Evolutionary conservation across 2,797 vertebrate genomes (phyloP).

Genomic region (Microctenopoma steveboyesi): DNA sequence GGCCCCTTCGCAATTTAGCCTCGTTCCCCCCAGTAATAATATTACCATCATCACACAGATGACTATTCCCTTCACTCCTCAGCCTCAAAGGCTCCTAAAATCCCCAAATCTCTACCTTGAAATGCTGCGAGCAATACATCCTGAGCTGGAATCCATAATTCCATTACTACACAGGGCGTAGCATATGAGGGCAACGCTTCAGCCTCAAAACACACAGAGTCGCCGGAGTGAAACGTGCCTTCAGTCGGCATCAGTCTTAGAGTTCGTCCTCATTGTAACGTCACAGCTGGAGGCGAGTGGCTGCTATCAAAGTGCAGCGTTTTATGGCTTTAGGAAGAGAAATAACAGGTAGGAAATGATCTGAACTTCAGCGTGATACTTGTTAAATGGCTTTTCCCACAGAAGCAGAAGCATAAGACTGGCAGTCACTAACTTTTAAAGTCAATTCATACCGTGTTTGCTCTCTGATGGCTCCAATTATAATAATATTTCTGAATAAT

Average conservation of each 20-base stretch:
- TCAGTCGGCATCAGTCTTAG: conserved; percentile 53
- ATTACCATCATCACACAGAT: conserved; percentile 66
- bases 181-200: conserved; percentile 57
- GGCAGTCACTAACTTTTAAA: too few species aligned
- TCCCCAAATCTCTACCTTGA: conserved; percentile 65
- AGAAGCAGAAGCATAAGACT: too few species aligned
- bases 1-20: conserved; percentile 39
- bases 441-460: too few species aligned
- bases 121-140: conserved; percentile 44
- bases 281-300: background rate
- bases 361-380: too few species aligned
- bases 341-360: too few species aligned
- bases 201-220: conserved; percentile 56
- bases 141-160: conserved; percentile 63
- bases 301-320: too few species aligned
- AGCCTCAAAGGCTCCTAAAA: conserved; percentile 57
- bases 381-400: too few species aligned
- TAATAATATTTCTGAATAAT: too few species aligned
- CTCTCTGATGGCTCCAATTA: too few species aligned
- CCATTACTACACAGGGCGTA: conserved; percentile 57
- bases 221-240: conserved; percentile 51
- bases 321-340: too few species aligned
- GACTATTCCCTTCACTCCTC: conserved; percentile 53
- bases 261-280: conserved; percentile 39
- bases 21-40: conserved; percentile 41